Conservation (phyloP, 1,140 invertebrate genomes). For the Lepidurus arcticus region DNA sequence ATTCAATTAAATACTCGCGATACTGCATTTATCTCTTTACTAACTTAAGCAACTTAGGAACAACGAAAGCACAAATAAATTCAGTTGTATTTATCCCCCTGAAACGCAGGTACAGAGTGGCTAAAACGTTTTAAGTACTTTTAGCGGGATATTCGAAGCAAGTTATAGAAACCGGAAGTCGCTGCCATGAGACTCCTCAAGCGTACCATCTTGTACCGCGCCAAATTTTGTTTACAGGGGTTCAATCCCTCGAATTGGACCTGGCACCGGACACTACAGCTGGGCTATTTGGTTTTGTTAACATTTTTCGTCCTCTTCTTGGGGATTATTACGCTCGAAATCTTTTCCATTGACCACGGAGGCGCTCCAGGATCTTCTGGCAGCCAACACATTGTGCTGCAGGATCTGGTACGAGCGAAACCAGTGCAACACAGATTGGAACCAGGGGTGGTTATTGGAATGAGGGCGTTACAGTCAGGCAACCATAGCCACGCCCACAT, state of each 20-base stretch:
- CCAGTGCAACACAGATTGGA: not conserved
- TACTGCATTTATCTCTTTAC: too few species aligned
- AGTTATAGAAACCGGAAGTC: not conserved
- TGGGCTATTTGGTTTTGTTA: not conserved
- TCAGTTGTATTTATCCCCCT: too few species aligned
- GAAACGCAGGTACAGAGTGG: not conserved
- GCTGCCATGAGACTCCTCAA: not conserved
- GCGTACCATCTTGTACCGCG: not conserved
- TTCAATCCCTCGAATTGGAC: not conserved
- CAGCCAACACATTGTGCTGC: not conserved
- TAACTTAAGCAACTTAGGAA: too few species aligned
- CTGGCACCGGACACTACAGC: not conserved
- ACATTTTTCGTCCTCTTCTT: not conserved
- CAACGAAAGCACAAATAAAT: too few species aligned
- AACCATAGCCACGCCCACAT: not conserved
- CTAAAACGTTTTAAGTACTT: not conserved
- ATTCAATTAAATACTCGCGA: too few species aligned
- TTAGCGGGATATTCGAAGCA: not conserved
- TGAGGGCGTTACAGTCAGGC: not conserved
- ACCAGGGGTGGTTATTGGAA: not conserved
- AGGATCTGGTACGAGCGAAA: not conserved
- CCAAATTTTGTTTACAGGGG: not conserved
- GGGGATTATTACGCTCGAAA: not conserved
- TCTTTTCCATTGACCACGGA: not conserved
- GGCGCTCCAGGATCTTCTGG: not conserved